A percentile compares a stretch with the other conserved stretches of the same genome.
Evolutionary conservation across 2,888 invertebrate genomes (phyloP).

Genomic region (Cataglyphis altisquamis): DNA sequence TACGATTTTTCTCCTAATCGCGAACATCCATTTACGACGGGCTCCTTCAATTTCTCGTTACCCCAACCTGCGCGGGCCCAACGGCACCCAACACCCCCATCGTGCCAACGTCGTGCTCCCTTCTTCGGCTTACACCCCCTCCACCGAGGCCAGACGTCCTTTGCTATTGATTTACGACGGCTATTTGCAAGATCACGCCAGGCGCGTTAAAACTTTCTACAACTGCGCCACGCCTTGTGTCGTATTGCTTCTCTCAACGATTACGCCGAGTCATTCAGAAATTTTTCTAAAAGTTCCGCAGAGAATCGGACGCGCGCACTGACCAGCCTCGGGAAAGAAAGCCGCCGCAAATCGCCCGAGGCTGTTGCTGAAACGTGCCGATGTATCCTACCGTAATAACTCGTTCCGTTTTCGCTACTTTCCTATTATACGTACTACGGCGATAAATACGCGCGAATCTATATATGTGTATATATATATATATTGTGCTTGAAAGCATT

Average conservation of each 20-base stretch:
- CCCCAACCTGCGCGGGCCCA: slow-evolving; percentile 56
- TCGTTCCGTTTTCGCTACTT: slow-evolving; percentile 47
- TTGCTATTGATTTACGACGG: slow-evolving; percentile 84
- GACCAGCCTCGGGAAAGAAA: slow-evolving; percentile 55
- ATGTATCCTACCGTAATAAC: slow-evolving; percentile 48
- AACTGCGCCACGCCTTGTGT: slow-evolving; percentile 78
- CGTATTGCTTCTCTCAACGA: slow-evolving; percentile 68
- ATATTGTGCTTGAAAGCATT: slow-evolving; percentile 13
- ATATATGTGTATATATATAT: neutral
- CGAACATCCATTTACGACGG: slow-evolving; percentile 83
- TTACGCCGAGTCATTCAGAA: slow-evolving; percentile 72
- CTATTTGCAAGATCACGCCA: slow-evolving; percentile 85
- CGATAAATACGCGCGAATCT: neutral
- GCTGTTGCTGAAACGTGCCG: slow-evolving; percentile 51
- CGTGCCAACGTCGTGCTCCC: slow-evolving; percentile 36
- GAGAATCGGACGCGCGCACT: slow-evolving; percentile 68
- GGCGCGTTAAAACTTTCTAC: slow-evolving; percentile 82
- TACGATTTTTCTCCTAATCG: slow-evolving; percentile 85
- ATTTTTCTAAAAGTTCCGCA: slow-evolving; percentile 57
- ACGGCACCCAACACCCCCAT: slow-evolving; percentile 39
- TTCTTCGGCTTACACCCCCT: slow-evolving; percentile 52
- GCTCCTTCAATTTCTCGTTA: slow-evolving; percentile 85
- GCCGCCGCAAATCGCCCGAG: slow-evolving; percentile 45
- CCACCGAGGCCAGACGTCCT: slow-evolving; percentile 70
- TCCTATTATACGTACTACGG: slow-evolving; percentile 34